These are phyloP conservation scores for Hydropsyche betteni DNA, from an alignment of 2,888 invertebrate genomes.

Conservation along the genomic window DNA sequence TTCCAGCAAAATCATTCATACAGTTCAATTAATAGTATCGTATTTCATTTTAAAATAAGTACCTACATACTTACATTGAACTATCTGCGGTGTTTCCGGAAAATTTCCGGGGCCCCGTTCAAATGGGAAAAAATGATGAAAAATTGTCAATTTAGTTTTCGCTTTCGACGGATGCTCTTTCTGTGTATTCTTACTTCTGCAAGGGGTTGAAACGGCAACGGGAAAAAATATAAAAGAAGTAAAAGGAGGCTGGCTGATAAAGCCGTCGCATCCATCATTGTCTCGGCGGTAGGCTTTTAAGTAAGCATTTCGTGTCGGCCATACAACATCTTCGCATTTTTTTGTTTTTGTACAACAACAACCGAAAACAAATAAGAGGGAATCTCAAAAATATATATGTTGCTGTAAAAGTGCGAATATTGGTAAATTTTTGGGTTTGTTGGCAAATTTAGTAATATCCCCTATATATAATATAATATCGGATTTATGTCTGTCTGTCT, in stretches of 20 bases:
- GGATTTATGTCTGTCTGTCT: too few relatives aligned
- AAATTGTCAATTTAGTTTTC: constrained; percentile 1
- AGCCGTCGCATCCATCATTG: constrained; percentile 48
- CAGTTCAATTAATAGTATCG: too few relatives aligned
- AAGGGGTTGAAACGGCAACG: not conserved
- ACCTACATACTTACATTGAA: too few relatives aligned
- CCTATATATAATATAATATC: too few relatives aligned
- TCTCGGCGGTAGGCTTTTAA: constrained; percentile 48
- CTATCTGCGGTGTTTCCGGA: too few relatives aligned
- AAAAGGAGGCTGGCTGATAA: constrained; percentile 38
- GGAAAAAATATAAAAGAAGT: constrained; percentile 12
- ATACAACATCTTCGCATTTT: constrained; percentile 30
- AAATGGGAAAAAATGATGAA: not conserved
- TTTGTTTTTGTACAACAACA: constrained; percentile 4
- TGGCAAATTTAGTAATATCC: too few relatives aligned
- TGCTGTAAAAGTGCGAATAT: not conserved
- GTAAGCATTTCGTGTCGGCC: constrained; percentile 46
- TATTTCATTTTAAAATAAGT: too few relatives aligned
- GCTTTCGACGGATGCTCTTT: constrained; percentile 10
- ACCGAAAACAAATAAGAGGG: not conserved
- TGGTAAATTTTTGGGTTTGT: too few relatives aligned
- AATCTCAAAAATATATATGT: not conserved
- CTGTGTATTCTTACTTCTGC: not conserved
- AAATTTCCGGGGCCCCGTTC: not conserved
- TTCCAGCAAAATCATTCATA: too few relatives aligned